Evolutionary conservation across 2,797 vertebrate species (phyloP).

Genomic region (Molossus alvarezi): DNA sequence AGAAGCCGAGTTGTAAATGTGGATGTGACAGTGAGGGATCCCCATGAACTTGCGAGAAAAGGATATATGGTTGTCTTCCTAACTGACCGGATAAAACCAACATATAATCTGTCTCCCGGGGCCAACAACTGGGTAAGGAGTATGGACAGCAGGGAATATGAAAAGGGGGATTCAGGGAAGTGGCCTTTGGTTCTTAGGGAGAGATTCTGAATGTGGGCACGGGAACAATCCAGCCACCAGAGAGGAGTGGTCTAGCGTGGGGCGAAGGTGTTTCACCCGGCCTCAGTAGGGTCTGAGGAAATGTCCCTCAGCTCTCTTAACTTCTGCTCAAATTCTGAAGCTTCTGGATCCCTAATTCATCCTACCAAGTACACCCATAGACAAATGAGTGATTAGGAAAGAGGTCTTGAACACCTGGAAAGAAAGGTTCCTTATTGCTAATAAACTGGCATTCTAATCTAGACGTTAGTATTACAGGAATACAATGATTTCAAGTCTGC

Average conservation of each 20-base stretch:
- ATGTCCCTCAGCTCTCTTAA: not conserved
- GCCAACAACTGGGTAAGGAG: not conserved
- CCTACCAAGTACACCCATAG: not conserved
- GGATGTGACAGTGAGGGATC: not conserved
- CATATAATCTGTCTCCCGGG: not conserved
- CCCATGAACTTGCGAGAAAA: not conserved
- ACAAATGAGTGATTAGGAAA: not conserved
- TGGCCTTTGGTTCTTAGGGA: not conserved
- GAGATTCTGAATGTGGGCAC: not conserved
- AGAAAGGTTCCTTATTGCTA: not conserved
- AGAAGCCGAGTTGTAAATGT: not conserved
- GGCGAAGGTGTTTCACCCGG: not conserved
- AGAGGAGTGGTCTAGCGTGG: not conserved
- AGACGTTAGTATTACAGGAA: not conserved
- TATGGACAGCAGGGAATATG: not conserved
- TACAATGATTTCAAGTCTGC: not conserved
- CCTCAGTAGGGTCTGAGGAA: not conserved
- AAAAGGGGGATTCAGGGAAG: not conserved
- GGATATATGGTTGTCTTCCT: slow-evolving; percentile 5
- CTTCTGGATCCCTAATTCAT: not conserved
- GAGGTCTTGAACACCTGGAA: not conserved
- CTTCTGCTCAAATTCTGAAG: not conserved
- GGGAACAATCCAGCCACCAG: not conserved
- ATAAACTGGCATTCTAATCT: not conserved
- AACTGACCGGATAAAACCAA: not conserved